Conservation (phyloP, 2,797 vertebrate genomes). For the Alca torda region DNA sequence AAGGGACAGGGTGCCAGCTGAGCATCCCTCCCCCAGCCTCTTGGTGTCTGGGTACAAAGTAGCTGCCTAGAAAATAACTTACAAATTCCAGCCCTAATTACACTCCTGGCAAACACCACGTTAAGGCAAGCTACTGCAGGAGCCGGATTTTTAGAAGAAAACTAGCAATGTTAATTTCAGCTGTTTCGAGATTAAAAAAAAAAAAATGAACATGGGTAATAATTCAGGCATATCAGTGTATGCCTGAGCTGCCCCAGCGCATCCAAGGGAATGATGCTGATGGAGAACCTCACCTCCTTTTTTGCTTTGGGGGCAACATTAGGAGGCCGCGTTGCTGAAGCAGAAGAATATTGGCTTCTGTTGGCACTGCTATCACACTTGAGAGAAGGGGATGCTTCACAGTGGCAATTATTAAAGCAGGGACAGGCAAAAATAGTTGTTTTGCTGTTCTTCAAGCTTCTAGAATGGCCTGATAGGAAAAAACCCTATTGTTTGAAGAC, state of each 20-base stretch:
- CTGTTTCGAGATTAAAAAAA: neutral
- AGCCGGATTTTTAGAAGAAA: neutral
- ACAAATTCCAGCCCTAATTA: neutral
- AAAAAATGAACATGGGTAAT: neutral
- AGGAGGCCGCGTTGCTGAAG: neutral
- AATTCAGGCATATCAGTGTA: neutral
- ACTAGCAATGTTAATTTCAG: neutral
- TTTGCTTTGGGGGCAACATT: neutral
- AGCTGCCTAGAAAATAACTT: neutral
- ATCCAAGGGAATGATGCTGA: neutral
- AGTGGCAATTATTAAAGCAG: neutral
- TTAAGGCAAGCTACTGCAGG: neutral
- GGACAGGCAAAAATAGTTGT: neutral
- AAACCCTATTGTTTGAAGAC: neutral
- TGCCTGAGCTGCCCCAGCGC: neutral
- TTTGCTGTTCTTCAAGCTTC: neutral
- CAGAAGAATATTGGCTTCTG: neutral
- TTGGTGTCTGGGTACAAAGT: neutral
- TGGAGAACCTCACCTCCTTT: rapidly evolving
- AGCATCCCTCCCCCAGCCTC: neutral
- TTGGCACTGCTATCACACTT: neutral
- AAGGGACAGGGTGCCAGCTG: neutral
- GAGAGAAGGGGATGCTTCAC: neutral
- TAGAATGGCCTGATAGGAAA: neutral
- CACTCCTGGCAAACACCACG: neutral